Conservation (phyloP, 2,113 vertebrate genomes). For the Amphilophus citrinellus region DNA sequence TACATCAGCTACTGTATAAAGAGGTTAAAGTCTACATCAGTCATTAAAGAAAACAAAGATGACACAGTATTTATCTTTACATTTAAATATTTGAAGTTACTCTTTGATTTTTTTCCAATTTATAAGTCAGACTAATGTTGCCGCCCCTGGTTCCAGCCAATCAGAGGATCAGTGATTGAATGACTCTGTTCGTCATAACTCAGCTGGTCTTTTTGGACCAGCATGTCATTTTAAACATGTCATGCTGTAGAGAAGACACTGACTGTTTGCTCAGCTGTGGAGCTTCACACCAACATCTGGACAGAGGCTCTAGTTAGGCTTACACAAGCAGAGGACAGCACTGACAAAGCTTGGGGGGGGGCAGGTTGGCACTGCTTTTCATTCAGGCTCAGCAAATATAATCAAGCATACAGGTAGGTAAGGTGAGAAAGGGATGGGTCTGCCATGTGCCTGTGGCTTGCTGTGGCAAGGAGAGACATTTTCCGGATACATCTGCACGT, state of each 20-base stretch:
- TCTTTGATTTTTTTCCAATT: not conserved
- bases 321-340: conserved; percentile 37
- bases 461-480: conserved; percentile 48
- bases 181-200: conserved; percentile 14
- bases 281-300: conserved; percentile 70
- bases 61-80: not conserved
- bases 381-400: conserved; percentile 23
- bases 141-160: conserved; percentile 3
- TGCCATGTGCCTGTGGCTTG: conserved; percentile 31
- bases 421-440: conserved; percentile 11
- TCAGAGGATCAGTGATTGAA: conserved; percentile 33
- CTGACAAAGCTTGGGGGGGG: not conserved
- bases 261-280: conserved; percentile 83
- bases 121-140: not conserved
- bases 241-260: conserved; percentile 69
- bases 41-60: not conserved
- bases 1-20: not conserved
- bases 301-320: conserved; percentile 21
- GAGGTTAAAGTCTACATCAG: not conserved
- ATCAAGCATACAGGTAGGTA: conserved; percentile 43
- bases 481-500: conserved; percentile 62
- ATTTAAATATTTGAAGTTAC: not conserved
- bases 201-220: conserved; percentile 64
- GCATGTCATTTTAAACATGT: conserved; percentile 76
- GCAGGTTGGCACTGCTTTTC: conserved; percentile 22